These are phyloP conservation scores for Lasioglossum malachurum DNA, from an alignment of 2,888 invertebrate species.

Conservation along the genomic window DNA sequence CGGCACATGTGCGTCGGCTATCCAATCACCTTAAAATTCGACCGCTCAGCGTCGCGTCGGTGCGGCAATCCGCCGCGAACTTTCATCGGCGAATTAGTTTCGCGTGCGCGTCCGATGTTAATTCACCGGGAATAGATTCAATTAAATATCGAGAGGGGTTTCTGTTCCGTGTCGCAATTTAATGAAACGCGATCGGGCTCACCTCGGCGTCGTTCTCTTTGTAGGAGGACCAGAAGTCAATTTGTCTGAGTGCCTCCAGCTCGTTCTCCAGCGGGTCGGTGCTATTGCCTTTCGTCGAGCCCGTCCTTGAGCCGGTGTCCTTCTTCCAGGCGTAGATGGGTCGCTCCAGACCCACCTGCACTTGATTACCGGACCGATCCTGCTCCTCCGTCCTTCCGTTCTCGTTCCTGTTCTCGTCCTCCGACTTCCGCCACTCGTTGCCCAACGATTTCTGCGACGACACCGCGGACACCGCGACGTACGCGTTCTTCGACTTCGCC, in stretches of 20 bases:
- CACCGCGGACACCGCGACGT: slow-evolving; percentile 81
- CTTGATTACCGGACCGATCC: slow-evolving; percentile 73
- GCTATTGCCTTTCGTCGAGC: slow-evolving; percentile 49
- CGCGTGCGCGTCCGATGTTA: neutral
- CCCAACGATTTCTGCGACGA: slow-evolving; percentile 76
- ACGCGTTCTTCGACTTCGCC: slow-evolving; percentile 76
- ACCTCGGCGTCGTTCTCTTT: slow-evolving; percentile 53
- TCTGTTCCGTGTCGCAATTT: slow-evolving; percentile 14
- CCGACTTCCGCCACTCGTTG: slow-evolving; percentile 81
- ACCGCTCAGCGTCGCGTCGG: neutral
- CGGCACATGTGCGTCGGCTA: neutral
- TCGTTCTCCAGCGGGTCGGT: slow-evolving; percentile 79
- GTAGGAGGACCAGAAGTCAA: slow-evolving; percentile 58
- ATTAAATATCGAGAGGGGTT: slow-evolving; percentile 9
- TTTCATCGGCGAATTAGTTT: slow-evolving; percentile 12
- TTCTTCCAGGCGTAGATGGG: slow-evolving; percentile 77
- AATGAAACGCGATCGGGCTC: slow-evolving; percentile 46
- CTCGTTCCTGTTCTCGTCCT: slow-evolving; percentile 71
- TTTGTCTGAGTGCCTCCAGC: slow-evolving; percentile 76
- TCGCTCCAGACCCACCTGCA: slow-evolving; percentile 65
- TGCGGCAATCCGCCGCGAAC: neutral
- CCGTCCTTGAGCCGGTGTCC: slow-evolving; percentile 32
- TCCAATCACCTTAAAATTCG: slow-evolving; percentile 25
- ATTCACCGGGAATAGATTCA: slow-evolving; percentile 7
- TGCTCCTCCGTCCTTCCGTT: slow-evolving; percentile 62